phyloP scores from a whole-genome alignment of 1,140 invertebrate genomes.

The Zaprionus davidi region DNA sequence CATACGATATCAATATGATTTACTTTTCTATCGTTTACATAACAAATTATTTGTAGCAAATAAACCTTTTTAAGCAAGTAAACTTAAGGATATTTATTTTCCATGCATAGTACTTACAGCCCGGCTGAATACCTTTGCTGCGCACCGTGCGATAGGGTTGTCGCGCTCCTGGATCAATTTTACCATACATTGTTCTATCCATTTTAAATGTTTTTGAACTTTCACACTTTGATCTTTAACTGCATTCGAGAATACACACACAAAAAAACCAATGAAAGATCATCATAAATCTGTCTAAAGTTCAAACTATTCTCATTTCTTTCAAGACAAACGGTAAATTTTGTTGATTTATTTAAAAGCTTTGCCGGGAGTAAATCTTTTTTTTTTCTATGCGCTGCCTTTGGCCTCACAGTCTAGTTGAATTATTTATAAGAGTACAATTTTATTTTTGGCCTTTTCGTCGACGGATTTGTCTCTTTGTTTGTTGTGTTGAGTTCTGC shows the following conservation, averaged over 20 bases:
- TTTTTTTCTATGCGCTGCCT: constrained; percentile 23
- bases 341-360: constrained; percentile 47
- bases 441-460: constrained; percentile 75
- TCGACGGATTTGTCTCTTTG: constrained; percentile 74
- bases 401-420: constrained; percentile 46
- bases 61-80: no score
- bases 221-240: constrained; percentile 30
- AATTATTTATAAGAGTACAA: constrained; percentile 76
- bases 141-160: constrained; percentile 91
- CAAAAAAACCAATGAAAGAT: constrained; percentile 46
- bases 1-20: no score
- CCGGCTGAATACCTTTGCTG: constrained; percentile 91
- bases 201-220: constrained; percentile 83
- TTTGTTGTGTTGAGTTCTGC: constrained; percentile 68
- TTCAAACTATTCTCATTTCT: constrained; percentile 17
- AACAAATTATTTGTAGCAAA: no score
- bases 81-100: no score
- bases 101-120: constrained; percentile 88
- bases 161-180: constrained; percentile 90
- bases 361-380: constrained; percentile 5
- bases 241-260: constrained; percentile 11
- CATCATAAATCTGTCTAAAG: constrained; percentile 33
- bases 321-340: constrained; percentile 16
- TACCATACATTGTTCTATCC: constrained; percentile 94
- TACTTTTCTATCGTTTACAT: no score